Evolutionary conservation across 2,113 vertebrate species (phyloP).

Genomic region (Scolopax mira): DNA sequence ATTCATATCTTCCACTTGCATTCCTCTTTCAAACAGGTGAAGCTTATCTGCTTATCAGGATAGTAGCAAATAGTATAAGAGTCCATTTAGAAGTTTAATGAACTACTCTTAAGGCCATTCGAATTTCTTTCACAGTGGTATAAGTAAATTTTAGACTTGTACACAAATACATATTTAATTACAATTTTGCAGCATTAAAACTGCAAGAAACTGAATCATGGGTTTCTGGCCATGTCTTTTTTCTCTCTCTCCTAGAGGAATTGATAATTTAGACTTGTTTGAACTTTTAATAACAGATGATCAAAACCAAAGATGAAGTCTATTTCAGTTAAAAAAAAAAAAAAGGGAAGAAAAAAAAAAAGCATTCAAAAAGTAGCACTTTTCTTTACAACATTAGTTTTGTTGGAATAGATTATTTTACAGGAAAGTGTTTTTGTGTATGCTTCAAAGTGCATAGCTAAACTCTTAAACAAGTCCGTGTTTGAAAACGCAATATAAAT

Average conservation of each 20-base stretch:
- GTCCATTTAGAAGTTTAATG: background rate
- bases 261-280: background rate
- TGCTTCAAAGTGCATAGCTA: background rate
- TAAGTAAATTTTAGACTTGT: background rate
- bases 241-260: background rate
- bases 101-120: background rate
- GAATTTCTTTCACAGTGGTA: background rate
- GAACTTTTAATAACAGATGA: background rate
- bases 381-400: background rate
- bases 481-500: background rate
- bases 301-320: background rate
- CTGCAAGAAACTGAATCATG: background rate
- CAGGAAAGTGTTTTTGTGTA: background rate
- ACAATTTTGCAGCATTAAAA: background rate
- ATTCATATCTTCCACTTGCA: background rate
- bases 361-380: background rate
- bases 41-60: background rate
- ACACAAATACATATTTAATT: background rate
- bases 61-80: background rate
- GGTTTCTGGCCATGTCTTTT: background rate
- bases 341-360: background rate
- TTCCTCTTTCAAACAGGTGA: background rate
- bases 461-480: background rate
- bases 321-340: background rate
- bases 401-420: background rate